A percentile compares a stretch with the other conserved stretches of the same genome.
phyloP scores from a whole-genome alignment of 2,113 vertebrate species.

The Rhinichthys klamathensis region DNA sequence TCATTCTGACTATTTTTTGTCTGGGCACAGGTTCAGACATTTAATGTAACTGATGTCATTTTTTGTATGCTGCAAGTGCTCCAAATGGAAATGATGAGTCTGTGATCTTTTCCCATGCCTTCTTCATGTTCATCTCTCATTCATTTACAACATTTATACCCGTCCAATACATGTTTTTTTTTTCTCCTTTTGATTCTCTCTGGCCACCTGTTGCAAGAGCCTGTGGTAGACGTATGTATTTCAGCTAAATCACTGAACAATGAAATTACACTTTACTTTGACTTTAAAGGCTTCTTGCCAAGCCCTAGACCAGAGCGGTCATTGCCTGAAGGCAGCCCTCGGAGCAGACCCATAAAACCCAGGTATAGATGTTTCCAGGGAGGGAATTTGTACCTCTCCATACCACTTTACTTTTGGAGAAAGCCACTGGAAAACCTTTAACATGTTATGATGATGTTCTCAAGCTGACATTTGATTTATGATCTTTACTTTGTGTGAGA shows the following conservation, averaged over 20 bases:
- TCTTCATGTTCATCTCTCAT: constrained; percentile 22
- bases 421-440: constrained; percentile 17
- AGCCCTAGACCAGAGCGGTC: constrained; percentile 25
- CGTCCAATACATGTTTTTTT: constrained; percentile 43
- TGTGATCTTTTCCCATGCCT: constrained; percentile 10
- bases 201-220: constrained; percentile 8
- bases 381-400: constrained; percentile 7
- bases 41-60: constrained; percentile 38
- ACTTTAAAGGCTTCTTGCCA: constrained; percentile 44
- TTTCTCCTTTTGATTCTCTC: neutral
- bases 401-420: constrained; percentile 6
- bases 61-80: constrained; percentile 33
- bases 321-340: constrained; percentile 31
- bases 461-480: constrained; percentile 9
- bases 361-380: constrained; percentile 30
- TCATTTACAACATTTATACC: constrained; percentile 23
- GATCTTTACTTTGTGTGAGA: neutral
- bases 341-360: constrained; percentile 34
- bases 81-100: constrained; percentile 35
- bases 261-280: constrained; percentile 37
- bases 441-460: constrained; percentile 11
- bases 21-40: constrained; percentile 31
- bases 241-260: constrained; percentile 17
- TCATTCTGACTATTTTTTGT: constrained; percentile 37
- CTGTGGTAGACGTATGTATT: constrained; percentile 23